Percentiles rank a stretch among this genome's conserved stretches.
Conservation (phyloP, 2,113 vertebrate species). For the Brachyhypopomus occidentalis region DNA sequence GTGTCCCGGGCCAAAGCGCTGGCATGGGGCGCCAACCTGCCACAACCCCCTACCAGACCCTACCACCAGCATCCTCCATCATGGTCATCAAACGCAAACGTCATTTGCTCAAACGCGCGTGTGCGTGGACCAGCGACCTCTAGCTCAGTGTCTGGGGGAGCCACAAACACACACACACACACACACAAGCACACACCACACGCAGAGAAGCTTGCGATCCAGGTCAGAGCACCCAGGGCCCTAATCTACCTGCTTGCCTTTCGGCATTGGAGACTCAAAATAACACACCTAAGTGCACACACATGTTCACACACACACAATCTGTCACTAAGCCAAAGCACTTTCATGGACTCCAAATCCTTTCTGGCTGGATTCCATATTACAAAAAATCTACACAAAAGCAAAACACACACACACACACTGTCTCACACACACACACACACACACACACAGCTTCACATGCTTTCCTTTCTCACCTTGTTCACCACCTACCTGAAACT, state of each 20-base stretch:
- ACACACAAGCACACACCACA: background rate
- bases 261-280: conserved; percentile 16
- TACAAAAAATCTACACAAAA: background rate
- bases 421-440: background rate
- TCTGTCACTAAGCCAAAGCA: conserved; percentile 51
- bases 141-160: too few relatives aligned
- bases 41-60: background rate
- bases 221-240: background rate
- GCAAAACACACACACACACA: background rate
- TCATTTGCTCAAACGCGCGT: too few relatives aligned
- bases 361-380: background rate
- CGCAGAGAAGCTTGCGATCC: background rate
- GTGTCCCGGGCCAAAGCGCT: conserved; percentile 31
- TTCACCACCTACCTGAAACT: background rate
- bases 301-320: background rate
- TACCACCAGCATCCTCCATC: background rate
- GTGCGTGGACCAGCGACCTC: too few relatives aligned
- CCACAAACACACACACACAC: conserved; percentile 8
- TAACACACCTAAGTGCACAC: conserved; percentile 31
- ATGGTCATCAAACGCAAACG: background rate
- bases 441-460: conserved; percentile 2
- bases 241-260: background rate
- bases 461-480: background rate
- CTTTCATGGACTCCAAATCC: conserved; percentile 38
- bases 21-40: background rate